Evolutionary conservation across 2,113 vertebrate species (phyloP).

Genomic region (Aptenodytes forsteri): DNA sequence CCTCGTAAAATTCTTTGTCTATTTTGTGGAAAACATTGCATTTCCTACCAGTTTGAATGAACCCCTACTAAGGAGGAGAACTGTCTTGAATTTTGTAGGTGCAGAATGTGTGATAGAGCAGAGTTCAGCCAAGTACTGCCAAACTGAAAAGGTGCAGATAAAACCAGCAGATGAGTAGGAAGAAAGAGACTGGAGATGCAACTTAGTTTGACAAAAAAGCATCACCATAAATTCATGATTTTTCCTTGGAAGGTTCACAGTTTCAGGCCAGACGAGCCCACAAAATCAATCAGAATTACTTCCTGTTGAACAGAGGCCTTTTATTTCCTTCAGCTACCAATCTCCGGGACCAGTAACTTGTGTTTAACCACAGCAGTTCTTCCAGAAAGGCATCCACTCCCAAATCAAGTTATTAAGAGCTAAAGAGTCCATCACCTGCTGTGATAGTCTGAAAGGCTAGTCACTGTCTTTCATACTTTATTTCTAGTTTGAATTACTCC

Average conservation of each 20-base stretch:
- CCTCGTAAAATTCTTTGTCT: neutral
- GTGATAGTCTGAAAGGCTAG: neutral
- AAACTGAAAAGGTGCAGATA: neutral
- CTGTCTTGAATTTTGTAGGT: neutral
- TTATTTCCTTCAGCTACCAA: neutral
- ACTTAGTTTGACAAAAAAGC: neutral
- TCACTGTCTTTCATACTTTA: neutral
- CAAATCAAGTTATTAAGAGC: neutral
- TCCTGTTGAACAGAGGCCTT: neutral
- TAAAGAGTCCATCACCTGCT: neutral
- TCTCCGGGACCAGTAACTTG: neutral
- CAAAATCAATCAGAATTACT: neutral
- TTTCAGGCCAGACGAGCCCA: neutral
- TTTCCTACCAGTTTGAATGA: neutral
- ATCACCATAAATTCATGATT: neutral
- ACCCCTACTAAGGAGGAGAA: neutral
- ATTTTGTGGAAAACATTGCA: neutral
- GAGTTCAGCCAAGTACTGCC: neutral
- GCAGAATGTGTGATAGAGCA: neutral
- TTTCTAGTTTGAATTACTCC: neutral
- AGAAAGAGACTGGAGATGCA: neutral
- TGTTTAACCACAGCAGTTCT: neutral
- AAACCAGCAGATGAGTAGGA: neutral
- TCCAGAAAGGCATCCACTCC: neutral
- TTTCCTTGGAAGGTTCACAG: neutral